These are phyloP conservation scores for Xylota segnis DNA, from an alignment of 2,888 invertebrate genomes.

Conservation along the genomic window DNA sequence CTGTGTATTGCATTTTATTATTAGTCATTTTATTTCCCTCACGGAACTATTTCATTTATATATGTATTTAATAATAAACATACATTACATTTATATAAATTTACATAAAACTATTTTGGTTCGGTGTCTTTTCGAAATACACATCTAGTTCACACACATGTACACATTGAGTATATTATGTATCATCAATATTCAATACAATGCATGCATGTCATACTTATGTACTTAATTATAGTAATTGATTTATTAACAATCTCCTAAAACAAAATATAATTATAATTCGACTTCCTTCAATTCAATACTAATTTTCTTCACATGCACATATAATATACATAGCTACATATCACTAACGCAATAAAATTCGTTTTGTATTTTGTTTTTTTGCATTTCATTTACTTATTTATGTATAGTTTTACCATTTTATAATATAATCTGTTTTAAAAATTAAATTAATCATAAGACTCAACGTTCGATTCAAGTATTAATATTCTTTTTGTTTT, in stretches of 20 bases:
- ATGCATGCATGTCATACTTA: constrained; percentile 38
- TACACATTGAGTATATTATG: constrained; percentile 58
- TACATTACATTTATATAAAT: constrained; percentile 74
- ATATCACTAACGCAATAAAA: constrained; percentile 77
- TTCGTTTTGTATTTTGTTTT: constrained; percentile 65
- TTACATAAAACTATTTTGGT: constrained; percentile 76
- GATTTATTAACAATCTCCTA: constrained; percentile 68
- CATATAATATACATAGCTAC: constrained; percentile 48
- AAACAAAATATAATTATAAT: constrained; percentile 43
- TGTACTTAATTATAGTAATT: constrained; percentile 70
- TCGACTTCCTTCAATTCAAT: constrained; percentile 54
- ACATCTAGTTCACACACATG: constrained; percentile 71
- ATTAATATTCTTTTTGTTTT: constrained; percentile 31
- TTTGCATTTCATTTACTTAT: constrained; percentile 29
- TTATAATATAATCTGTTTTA: constrained; percentile 78
- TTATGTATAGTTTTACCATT: constrained; percentile 52
- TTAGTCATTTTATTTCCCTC: constrained; percentile 74
- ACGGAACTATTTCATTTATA: constrained; percentile 50
- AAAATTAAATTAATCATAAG: constrained; percentile 78
- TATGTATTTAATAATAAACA: constrained; percentile 62
- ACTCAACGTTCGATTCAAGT: constrained; percentile 77
- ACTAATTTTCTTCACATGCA: constrained; percentile 44
- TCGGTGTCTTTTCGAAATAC: constrained; percentile 74
- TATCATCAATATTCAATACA: constrained; percentile 43
- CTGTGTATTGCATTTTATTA: constrained; percentile 74